Conservation (phyloP, 2,888 invertebrate genomes). For the Epinotia ramella region DNA sequence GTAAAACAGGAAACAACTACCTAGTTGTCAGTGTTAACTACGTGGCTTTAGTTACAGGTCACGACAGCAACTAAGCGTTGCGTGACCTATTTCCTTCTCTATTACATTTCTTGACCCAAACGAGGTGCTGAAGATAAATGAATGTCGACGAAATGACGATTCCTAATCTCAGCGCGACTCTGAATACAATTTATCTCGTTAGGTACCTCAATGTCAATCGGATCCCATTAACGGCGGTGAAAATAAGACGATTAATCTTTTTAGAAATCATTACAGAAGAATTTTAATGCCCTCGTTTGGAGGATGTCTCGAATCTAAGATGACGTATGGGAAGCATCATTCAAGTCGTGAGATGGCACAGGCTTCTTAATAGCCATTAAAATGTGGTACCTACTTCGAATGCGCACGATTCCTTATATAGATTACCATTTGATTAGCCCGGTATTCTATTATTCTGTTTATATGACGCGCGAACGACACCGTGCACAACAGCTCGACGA, state of each 20-base stretch:
- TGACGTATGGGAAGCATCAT: constrained; percentile 50
- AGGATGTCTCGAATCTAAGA: constrained; percentile 44
- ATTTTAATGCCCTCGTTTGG: constrained; percentile 49
- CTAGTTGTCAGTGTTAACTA: constrained; percentile 11
- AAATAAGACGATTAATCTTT: constrained; percentile 49
- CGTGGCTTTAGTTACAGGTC: constrained; percentile 30
- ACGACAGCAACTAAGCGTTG: constrained; percentile 27
- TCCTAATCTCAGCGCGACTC: constrained; percentile 33
- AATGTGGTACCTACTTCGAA: constrained; percentile 39
- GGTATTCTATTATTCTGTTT: constrained; percentile 34
- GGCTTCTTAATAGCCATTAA: constrained; percentile 35
- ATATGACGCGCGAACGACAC: constrained; percentile 20
- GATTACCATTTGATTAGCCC: constrained; percentile 41
- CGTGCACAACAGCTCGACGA: constrained; percentile 31
- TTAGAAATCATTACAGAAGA: constrained; percentile 46
- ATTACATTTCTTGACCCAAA: constrained; percentile 38
- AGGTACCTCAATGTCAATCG: constrained; percentile 45
- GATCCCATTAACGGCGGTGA: constrained; percentile 42
- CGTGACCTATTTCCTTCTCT: constrained; percentile 37
- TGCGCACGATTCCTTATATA: constrained; percentile 39
- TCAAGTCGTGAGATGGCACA: constrained; percentile 46
- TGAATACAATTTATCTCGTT: constrained; percentile 45
- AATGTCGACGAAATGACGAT: constrained; percentile 40
- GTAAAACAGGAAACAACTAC: constrained; percentile 30
- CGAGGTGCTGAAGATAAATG: constrained; percentile 35